phyloP scores from a whole-genome alignment of 2,113 vertebrate species.

The Circaetus gallicus region DNA sequence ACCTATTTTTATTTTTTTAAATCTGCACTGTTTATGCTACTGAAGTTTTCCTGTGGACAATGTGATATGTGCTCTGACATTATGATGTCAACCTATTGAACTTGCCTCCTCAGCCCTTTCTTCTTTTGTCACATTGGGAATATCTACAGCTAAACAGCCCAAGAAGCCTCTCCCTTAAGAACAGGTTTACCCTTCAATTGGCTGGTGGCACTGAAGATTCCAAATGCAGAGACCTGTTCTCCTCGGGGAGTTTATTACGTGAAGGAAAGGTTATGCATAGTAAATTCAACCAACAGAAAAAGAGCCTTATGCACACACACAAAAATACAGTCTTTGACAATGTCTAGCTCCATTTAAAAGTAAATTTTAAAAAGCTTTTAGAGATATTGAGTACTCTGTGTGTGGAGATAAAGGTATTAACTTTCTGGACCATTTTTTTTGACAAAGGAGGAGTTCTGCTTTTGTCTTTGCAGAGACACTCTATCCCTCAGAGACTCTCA shows the following conservation, averaged over 20 bases:
- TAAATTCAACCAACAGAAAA: not conserved
- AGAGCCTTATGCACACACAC: not conserved
- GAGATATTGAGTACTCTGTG: not conserved
- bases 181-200: not conserved
- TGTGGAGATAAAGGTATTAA: constrained; percentile 18
- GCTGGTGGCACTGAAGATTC: not conserved
- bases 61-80: not conserved
- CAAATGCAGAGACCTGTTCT: not conserved
- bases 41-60: not conserved
- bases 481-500: not conserved
- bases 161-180: not conserved
- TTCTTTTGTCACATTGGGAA: not conserved
- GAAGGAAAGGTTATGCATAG: not conserved
- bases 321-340: not conserved
- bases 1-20: not conserved
- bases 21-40: not conserved
- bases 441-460: not conserved
- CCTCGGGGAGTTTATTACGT: not conserved
- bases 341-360: not conserved
- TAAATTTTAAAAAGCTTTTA: not conserved
- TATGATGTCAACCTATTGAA: not conserved
- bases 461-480: not conserved
- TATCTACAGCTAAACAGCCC: not conserved
- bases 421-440: not conserved
- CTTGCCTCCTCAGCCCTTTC: not conserved